Evolutionary conservation across 2,797 vertebrate genomes (phyloP), one percentile per base, ranked within the genome.

Genomic region (Geotrypetes seraphini): DNA sequence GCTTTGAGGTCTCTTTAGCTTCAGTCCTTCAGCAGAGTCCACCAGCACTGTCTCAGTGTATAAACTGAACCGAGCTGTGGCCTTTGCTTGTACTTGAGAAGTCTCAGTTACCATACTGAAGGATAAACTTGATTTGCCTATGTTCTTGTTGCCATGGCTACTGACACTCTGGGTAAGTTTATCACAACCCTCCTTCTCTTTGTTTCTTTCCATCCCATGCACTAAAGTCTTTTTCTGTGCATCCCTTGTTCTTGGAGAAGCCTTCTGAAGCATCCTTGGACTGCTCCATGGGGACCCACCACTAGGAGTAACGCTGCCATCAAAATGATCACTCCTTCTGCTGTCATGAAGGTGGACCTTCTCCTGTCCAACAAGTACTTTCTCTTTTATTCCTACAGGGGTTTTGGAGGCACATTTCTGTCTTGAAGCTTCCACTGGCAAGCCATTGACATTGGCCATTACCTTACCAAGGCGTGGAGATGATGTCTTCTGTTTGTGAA

Each of bases 281-380:
- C 80, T 88, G 63, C 60, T 78, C 56, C 81, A 81, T 12, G 84
- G 78, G 7, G 83, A 81, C 19, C 51, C 60, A 3, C 70, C 67
- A 4, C 60, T 50, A 0, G 30, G 16, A 16, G 39, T 10, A 1
- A 32, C 11, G 3, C 13, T 16, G 6, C 16, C 12, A 2, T 40
- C 36, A 6, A 8, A n/a, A 6, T 19, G 16, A 1, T 31, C 36
- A 10, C 19, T 4, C 7, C 47, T 50, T 1, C 22, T 10, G 2
- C 20, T 19, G 13, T 54, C 56, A 1, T 31, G 14, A 4, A 14
- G 16, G 5, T 39, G 40, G 2, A 31, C 12, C 24, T 24, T 43
- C 19, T 40, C 37, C 5, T 28, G 33, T 13, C 18, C 30, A 20
- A 45, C 12, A 14, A 28, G 16, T 11, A 10, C 11, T 1, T 37